Conservation (phyloP, 2,888 invertebrate species). For the Camponotus fellah region DNA sequence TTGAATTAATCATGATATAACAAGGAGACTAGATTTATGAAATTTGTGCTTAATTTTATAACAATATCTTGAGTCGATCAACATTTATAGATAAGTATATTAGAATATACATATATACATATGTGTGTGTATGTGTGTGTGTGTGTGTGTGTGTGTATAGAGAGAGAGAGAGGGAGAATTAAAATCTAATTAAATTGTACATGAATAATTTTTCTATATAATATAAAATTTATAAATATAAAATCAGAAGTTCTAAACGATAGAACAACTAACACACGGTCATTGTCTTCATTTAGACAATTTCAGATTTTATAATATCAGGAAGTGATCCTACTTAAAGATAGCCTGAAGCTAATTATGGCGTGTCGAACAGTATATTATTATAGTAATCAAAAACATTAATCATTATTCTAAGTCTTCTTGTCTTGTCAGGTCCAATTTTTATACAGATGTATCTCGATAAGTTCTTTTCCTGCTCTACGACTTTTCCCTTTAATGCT, state of each 20-base stretch:
- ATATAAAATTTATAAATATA: conserved; percentile 15
- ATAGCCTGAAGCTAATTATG: neutral
- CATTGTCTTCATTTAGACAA: conserved; percentile 29
- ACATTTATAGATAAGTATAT: neutral
- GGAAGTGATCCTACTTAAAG: neutral
- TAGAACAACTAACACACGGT: conserved; percentile 12
- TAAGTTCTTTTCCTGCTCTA: too few species aligned
- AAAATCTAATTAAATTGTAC: neutral
- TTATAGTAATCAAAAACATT: neutral
- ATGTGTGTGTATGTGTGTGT: too few species aligned
- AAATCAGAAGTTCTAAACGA: neutral
- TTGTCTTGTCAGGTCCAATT: neutral
- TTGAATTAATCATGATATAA: neutral
- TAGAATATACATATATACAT: neutral
- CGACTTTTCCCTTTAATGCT: too few species aligned
- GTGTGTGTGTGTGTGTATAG: too few species aligned
- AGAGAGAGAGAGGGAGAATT: neutral
- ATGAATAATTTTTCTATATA: neutral
- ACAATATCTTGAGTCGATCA: neutral
- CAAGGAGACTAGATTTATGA: neutral
- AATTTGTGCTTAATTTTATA: neutral
- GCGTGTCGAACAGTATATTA: neutral
- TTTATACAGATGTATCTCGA: neutral
- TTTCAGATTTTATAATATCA: neutral
- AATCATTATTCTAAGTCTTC: neutral